Percentiles rank a stretch among this genome's conserved stretches.
phyloP scores from a whole-genome alignment of 2,888 invertebrate genomes.

The Tuta absoluta region DNA sequence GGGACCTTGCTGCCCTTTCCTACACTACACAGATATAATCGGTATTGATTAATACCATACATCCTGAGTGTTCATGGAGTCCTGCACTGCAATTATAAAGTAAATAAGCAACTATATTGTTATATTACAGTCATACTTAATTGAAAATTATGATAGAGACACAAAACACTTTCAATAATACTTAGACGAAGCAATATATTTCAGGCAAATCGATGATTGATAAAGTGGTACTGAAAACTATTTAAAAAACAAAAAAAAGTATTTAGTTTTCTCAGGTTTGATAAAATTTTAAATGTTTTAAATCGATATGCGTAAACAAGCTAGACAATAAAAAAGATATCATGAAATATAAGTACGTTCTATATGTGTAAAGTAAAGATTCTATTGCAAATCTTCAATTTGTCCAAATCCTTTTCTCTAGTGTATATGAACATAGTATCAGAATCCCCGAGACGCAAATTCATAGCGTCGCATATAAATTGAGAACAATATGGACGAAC shows the following conservation, averaged over 20 bases:
- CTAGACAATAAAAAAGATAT: background rate
- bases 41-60: background rate
- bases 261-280: no score
- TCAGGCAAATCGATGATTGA: no score
- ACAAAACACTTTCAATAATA: no score
- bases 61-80: background rate
- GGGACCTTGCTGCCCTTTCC: slow-evolving; percentile 36
- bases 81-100: background rate
- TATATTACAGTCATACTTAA: no score
- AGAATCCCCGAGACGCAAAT: slow-evolving; percentile 44
- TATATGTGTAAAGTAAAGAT: background rate
- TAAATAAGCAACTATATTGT: no score
- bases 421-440: slow-evolving; percentile 29
- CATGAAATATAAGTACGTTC: background rate
- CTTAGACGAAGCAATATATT: no score
- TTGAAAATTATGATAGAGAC: no score
- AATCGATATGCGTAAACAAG: no score
- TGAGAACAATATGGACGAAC: slow-evolving; percentile 49
- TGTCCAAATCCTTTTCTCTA: slow-evolving; percentile 13
- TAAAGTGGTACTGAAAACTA: no score
- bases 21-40: background rate
- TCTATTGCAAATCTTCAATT: slow-evolving; percentile 19
- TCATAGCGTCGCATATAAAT: slow-evolving; percentile 56
- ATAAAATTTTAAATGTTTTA: no score
- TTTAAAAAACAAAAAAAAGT: no score